A percentile compares a stretch with the other conserved stretches of the same genome.
Conservation (phyloP, 2,113 vertebrate species). For the Symphodus melops region DNA sequence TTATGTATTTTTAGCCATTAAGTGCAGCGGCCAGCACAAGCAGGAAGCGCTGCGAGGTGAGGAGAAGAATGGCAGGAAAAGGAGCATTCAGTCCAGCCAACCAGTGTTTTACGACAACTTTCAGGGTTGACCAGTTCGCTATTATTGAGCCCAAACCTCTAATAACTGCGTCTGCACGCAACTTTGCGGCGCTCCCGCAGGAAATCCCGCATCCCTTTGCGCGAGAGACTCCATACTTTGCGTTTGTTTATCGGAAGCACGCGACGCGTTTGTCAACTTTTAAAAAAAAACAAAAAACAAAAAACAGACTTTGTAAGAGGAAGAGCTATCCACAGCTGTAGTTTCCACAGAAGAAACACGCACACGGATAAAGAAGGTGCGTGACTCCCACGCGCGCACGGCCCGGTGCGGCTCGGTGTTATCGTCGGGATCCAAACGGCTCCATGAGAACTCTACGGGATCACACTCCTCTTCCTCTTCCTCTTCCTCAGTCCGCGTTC, state of each 20-base stretch:
- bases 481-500: conserved; percentile 40
- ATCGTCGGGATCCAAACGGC: conserved; percentile 31
- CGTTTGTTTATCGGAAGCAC: background rate
- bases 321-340: conserved; percentile 70
- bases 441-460: conserved; percentile 26
- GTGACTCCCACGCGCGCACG: conserved; percentile 34
- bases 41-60: conserved; percentile 82
- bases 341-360: conserved; percentile 43
- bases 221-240: conserved; percentile 50
- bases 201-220: conserved; percentile 51
- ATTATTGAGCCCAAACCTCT: conserved; percentile 33
- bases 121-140: conserved; percentile 52
- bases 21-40: conserved; percentile 75
- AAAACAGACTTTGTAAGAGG: conserved; percentile 72
- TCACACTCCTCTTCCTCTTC: conserved; percentile 46
- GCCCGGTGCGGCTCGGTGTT: conserved; percentile 16
- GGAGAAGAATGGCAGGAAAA: conserved; percentile 88
- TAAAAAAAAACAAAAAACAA: too few relatives aligned
- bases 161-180: conserved; percentile 40
- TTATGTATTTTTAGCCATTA: conserved; percentile 82
- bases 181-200: conserved; percentile 28
- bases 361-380: conserved; percentile 25
- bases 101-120: conserved; percentile 71
- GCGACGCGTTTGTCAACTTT: background rate
- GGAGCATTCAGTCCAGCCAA: conserved; percentile 75